Conservation (phyloP, 1,140 invertebrate species). For the Brachionus sp. region DNA sequence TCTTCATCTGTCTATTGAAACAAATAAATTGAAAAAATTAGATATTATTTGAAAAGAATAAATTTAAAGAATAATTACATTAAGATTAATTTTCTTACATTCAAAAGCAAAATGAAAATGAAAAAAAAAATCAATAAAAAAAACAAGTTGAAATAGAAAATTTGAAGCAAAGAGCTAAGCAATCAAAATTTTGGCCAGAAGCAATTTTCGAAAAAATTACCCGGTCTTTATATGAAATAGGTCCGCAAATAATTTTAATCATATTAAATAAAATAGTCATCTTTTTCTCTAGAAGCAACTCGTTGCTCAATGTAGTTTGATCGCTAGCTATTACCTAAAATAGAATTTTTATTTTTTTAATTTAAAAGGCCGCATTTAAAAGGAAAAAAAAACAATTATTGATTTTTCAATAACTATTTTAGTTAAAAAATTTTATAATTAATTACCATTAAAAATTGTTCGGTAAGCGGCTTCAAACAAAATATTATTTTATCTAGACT, state of each 20-base stretch:
- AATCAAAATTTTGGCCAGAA: background rate
- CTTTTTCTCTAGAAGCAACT: background rate
- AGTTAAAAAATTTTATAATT: background rate
- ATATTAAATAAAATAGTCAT: constrained; percentile 10
- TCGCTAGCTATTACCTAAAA: constrained; percentile 23
- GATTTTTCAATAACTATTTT: background rate
- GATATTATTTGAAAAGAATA: constrained; percentile 5
- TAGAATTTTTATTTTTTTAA: background rate
- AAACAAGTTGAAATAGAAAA: constrained; percentile 22
- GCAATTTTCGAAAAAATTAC: background rate
- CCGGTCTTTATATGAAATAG: constrained; percentile 3
- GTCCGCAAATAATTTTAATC: background rate
- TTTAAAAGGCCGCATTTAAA: background rate
- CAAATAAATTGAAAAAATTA: background rate
- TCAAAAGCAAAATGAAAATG: constrained; percentile 17
- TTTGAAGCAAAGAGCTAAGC: background rate
- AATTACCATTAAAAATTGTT: constrained; percentile 34
- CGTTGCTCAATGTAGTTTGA: constrained; percentile 7
- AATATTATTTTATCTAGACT: constrained; percentile 36
- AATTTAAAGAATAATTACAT: constrained; percentile 30
- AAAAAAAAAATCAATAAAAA: constrained; percentile 35
- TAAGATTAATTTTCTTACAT: constrained; percentile 20
- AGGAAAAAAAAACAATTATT: background rate
- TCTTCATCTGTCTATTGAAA: constrained; percentile 22
- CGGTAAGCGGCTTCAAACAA: background rate